A percentile compares a stretch with the other conserved stretches of the same genome.
Evolutionary conservation across 92 coral and sea anemone genomes (phyloP).

Genomic region (Parazoanthus darwini): DNA sequence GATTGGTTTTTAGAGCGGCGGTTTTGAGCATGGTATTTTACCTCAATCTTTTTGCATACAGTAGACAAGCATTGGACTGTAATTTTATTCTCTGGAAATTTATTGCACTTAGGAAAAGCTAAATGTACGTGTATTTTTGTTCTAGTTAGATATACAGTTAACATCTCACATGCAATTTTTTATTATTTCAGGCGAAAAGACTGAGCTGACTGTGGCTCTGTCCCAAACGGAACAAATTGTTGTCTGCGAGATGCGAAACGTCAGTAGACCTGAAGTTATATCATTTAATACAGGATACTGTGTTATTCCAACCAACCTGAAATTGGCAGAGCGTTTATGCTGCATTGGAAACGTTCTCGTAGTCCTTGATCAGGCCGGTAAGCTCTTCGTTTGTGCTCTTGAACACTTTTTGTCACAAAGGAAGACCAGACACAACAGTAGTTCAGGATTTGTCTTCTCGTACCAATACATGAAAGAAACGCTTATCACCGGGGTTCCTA

Average conservation of each 20-base stretch:
- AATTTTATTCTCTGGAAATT: too few species aligned
- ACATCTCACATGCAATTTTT: neutral
- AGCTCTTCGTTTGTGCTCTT: slow-evolving; percentile 7
- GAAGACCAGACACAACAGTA: neutral
- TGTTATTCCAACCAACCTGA: slow-evolving; percentile 14
- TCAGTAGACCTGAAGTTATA: neutral
- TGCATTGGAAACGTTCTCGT: slow-evolving; percentile 4
- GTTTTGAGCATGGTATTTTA: neutral
- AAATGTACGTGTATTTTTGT: neutral
- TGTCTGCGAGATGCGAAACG: slow-evolving; percentile 10
- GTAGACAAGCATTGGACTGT: too few species aligned
- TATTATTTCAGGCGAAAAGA: neutral
- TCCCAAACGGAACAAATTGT: neutral
- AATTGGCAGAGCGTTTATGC: neutral
- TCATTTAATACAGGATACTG: neutral
- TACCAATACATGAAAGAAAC: neutral
- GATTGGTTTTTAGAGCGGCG: neutral
- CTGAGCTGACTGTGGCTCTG: slow-evolving; percentile 19
- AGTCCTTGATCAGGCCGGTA: slow-evolving; percentile 24
- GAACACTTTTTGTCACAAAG: neutral
- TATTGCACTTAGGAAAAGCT: neutral
- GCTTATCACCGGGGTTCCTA: neutral
- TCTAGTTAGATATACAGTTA: neutral
- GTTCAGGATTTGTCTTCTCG: neutral
- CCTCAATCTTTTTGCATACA: too few species aligned